Evolutionary conservation across 2,113 vertebrate species (phyloP).

Genomic region (Calypte anna): DNA sequence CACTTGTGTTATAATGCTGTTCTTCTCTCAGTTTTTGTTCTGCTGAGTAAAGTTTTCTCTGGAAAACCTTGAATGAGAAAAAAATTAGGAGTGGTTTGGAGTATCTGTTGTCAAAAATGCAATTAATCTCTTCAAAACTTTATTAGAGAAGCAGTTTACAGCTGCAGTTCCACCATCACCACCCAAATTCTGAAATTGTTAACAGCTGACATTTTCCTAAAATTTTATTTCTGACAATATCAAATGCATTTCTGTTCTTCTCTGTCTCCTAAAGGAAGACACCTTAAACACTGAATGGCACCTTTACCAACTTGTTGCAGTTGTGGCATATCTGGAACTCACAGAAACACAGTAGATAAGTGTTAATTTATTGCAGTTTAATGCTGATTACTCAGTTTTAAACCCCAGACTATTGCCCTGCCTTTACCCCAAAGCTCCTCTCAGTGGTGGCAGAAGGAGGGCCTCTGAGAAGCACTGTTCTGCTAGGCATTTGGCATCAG

Average conservation of each 20-base stretch:
- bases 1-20: not conserved
- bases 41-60: not conserved
- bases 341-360: not conserved
- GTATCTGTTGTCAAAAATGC: not conserved
- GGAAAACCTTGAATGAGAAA: slow-evolving; percentile 57
- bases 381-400: not conserved
- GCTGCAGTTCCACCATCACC: not conserved
- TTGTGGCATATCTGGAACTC: not conserved
- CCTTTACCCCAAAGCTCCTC: not conserved
- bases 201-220: not conserved
- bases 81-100: not conserved
- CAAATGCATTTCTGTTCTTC: not conserved
- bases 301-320: not conserved
- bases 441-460: not conserved
- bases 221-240: not conserved
- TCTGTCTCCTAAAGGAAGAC: not conserved
- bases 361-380: not conserved
- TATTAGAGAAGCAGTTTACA: not conserved
- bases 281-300: not conserved
- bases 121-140: not conserved
- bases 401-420: not conserved
- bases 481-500: not conserved
- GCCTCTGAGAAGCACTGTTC: not conserved
- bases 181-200: not conserved
- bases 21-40: not conserved